These are phyloP conservation scores for Epiblema foenella DNA, from an alignment of 2,888 invertebrate genomes.

Conservation along the genomic window DNA sequence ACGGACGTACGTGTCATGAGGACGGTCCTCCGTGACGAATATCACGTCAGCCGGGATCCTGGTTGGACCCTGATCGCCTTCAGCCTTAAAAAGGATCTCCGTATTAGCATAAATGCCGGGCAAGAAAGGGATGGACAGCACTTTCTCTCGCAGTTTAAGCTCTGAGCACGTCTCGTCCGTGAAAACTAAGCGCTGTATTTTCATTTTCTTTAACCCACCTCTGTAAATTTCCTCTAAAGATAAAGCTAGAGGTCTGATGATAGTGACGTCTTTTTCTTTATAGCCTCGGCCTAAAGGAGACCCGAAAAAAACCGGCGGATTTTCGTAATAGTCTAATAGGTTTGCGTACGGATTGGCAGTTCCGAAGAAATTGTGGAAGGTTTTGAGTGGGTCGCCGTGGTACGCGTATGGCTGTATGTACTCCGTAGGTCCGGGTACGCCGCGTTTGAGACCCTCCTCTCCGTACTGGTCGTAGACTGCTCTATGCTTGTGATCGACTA, in stretches of 20 bases:
- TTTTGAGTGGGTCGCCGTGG: constrained; percentile 91
- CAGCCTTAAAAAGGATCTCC: constrained; percentile 89
- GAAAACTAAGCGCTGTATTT: constrained; percentile 89
- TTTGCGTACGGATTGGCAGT: constrained; percentile 93
- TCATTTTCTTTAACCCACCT: constrained; percentile 93
- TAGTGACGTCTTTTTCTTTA: constrained; percentile 84
- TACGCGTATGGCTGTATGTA: constrained; percentile 91
- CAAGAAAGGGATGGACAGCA: constrained; percentile 89
- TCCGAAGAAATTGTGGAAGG: constrained; percentile 93
- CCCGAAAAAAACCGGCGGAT: constrained; percentile 87
- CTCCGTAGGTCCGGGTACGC: constrained; percentile 88
- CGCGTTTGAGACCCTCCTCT: constrained; percentile 93
- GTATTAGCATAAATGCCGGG: constrained; percentile 91
- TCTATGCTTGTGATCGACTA: constrained; percentile 87
- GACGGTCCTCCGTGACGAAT: constrained; percentile 89
- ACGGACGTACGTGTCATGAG: constrained; percentile 87
- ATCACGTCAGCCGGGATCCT: constrained; percentile 91
- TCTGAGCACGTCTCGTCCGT: constrained; percentile 86
- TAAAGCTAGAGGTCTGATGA: constrained; percentile 77
- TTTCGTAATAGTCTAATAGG: constrained; percentile 87
- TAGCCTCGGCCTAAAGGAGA: constrained; percentile 86
- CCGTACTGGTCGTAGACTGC: constrained; percentile 96
- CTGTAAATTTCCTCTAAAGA: constrained; percentile 86
- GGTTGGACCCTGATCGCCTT: constrained; percentile 91
- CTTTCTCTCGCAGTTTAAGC: constrained; percentile 88